Percentiles rank a stretch among this genome's conserved stretches.
Conservation (phyloP, 2,113 vertebrate species). For the Ictalurus furcatus region DNA sequence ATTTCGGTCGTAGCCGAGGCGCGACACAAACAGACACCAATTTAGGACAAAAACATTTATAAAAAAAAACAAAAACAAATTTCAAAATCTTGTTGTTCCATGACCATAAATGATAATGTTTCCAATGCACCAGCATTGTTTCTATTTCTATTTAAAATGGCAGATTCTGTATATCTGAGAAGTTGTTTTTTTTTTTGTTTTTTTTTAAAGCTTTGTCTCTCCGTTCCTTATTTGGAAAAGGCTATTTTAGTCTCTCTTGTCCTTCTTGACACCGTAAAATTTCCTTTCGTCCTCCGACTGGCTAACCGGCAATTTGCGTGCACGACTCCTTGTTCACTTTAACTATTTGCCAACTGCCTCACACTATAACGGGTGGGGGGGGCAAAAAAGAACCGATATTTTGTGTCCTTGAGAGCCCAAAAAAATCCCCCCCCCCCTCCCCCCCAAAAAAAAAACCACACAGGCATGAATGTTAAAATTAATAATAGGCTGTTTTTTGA, state of each 20-base stretch:
- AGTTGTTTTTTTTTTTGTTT: background rate
- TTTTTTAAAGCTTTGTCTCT: background rate
- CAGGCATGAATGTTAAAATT: background rate
- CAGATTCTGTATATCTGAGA: background rate
- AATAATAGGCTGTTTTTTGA: background rate
- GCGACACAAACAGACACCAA: background rate
- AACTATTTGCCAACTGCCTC: background rate
- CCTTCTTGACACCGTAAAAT: conserved; percentile 16
- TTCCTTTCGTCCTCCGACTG: background rate
- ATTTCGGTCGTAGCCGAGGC: background rate
- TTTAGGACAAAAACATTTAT: background rate
- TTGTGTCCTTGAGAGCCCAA: background rate
- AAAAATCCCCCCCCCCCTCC: background rate
- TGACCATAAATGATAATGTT: background rate
- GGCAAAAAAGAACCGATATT: background rate
- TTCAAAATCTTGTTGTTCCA: background rate
- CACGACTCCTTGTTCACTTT: background rate
- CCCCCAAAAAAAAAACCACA: background rate
- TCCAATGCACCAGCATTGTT: background rate
- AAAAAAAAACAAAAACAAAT: background rate
- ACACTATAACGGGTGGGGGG: background rate
- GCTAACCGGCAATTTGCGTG: conserved; percentile 18
- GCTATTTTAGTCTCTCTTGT: background rate
- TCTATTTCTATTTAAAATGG: background rate
- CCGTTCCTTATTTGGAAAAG: background rate